Evolutionary conservation across 2,797 vertebrate species (phyloP).

Genomic region (Glyptemys insculpta): DNA sequence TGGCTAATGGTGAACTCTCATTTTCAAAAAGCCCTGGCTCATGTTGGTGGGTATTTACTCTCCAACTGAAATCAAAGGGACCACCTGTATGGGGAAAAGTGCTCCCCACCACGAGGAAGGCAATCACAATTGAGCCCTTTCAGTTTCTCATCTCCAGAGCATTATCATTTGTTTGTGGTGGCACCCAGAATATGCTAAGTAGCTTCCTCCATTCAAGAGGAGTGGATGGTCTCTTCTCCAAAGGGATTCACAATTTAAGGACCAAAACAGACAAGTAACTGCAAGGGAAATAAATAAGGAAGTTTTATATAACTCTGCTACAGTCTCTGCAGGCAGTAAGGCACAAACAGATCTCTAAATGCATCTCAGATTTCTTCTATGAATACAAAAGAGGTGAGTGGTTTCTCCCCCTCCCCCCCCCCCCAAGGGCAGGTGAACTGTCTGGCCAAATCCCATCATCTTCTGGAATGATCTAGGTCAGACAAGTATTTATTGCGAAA

Average conservation of each 20-base stretch:
- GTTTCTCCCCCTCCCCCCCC: too few relatives aligned
- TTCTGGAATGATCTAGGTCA: background rate
- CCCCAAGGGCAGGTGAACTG: background rate
- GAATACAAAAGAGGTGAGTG: background rate
- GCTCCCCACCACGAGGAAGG: slow-evolving; percentile 4
- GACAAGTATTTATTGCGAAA: background rate
- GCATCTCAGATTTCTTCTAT: background rate
- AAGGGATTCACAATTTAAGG: slow-evolving; percentile 34
- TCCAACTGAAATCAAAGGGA: slow-evolving; percentile 1
- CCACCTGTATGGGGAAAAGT: slow-evolving; percentile 32
- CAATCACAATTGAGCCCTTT: background rate
- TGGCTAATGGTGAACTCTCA: slow-evolving; percentile 33
- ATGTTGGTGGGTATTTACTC: slow-evolving; percentile 6
- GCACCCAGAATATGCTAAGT: background rate
- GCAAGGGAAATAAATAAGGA: background rate
- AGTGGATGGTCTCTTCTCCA: slow-evolving; percentile 23
- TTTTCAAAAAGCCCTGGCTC: slow-evolving; percentile 36
- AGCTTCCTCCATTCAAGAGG: slow-evolving; percentile 33
- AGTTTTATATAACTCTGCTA: background rate
- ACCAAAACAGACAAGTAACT: background rate
- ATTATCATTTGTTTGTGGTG: slow-evolving; percentile 24
- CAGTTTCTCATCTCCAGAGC: slow-evolving; percentile 31
- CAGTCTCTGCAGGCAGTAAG: background rate
- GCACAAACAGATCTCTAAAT: background rate
- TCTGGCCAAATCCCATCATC: background rate